phyloP scores from a whole-genome alignment of 2,888 invertebrate genomes.

The Morpho helenor region DNA sequence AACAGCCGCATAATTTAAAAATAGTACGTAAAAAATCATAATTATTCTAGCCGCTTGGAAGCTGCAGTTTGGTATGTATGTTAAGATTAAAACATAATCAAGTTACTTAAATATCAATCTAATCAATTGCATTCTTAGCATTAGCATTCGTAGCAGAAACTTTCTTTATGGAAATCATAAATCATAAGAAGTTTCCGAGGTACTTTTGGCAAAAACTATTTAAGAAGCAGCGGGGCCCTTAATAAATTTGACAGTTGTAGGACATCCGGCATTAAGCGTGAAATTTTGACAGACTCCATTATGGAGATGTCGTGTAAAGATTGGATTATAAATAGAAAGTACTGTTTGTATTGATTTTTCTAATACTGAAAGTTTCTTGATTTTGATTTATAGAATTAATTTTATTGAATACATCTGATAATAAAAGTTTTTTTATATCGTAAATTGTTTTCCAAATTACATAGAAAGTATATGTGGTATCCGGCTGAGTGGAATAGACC shows the following conservation, averaged over 20 bases:
- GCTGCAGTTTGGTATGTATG: too few species aligned
- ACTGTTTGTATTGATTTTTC: slow-evolving; percentile 6
- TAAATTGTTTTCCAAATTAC: too few species aligned
- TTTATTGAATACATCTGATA: neutral
- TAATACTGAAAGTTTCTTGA: neutral
- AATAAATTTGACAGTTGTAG: slow-evolving; percentile 13
- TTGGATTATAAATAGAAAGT: slow-evolving; percentile 16
- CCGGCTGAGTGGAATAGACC: too few species aligned
- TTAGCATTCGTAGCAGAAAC: too few species aligned
- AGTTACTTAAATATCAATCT: too few species aligned
- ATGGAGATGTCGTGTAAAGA: slow-evolving; percentile 1
- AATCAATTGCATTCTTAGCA: too few species aligned
- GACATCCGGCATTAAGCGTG: slow-evolving; percentile 10
- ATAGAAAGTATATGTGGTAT: too few species aligned
- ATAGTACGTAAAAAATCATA: too few species aligned
- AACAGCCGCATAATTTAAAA: too few species aligned
- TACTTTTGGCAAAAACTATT: slow-evolving; percentile 1
- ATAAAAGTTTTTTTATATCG: neutral
- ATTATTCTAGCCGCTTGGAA: too few species aligned
- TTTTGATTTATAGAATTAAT: neutral
- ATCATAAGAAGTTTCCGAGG: neutral
- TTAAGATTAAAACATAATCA: too few species aligned
- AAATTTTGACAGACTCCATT: slow-evolving; percentile 13
- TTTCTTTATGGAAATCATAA: slow-evolving; percentile 4
- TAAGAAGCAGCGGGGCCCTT: slow-evolving; percentile 7